These are phyloP conservation scores for Eupithecia tripunctaria DNA, from an alignment of 2,888 invertebrate genomes.

Conservation along the genomic window DNA sequence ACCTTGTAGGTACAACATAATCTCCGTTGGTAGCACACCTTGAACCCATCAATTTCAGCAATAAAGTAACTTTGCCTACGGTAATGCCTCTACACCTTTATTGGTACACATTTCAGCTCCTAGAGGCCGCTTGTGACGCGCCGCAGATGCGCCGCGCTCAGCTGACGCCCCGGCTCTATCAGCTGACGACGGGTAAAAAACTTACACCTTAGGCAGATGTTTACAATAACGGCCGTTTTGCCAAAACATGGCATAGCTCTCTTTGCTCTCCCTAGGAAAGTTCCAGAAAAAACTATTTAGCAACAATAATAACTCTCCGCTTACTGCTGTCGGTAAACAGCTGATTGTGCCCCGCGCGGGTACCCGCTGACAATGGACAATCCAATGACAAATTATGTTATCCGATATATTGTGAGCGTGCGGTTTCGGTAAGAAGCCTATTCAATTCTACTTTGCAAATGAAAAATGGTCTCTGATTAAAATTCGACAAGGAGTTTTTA, in stretches of 20 bases:
- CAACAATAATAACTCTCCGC: neutral
- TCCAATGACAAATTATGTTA: conserved; percentile 12
- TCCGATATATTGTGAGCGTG: conserved; percentile 3
- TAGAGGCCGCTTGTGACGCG: no score
- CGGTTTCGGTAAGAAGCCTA: neutral
- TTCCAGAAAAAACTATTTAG: neutral
- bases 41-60: neutral
- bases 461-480: neutral
- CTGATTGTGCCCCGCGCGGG: neutral
- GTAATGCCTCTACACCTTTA: neutral
- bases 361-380: neutral
- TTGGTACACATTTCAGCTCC: neutral
- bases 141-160: neutral
- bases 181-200: conserved; percentile 16
- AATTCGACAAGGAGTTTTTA: neutral
- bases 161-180: conserved; percentile 2
- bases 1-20: neutral
- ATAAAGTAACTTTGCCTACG: neutral
- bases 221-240: neutral
- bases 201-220: conserved; percentile 25
- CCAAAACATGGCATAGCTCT: conserved; percentile 1
- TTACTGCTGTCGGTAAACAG: conserved; percentile 12
- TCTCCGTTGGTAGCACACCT: neutral
- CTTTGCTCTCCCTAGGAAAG: neutral
- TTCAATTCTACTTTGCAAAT: neutral